Evolutionary conservation across 2,113 vertebrate genomes (phyloP).

Genomic region (Mirounga angustirostris): DNA sequence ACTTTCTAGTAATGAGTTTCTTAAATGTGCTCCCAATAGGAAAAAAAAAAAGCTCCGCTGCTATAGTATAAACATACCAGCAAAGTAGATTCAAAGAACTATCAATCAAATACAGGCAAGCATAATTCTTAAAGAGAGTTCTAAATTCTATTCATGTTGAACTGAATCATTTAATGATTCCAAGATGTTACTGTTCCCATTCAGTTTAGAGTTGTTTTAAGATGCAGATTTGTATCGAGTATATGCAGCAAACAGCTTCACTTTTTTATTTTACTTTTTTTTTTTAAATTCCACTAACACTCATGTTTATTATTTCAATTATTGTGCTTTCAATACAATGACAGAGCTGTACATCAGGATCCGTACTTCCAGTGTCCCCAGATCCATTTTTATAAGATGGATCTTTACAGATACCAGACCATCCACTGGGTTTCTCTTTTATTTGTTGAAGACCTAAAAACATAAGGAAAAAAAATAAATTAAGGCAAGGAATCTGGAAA

Average conservation of each 20-base stretch:
- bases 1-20: not conserved
- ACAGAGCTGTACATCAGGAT: conserved; percentile 96
- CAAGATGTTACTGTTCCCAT: conserved; percentile 8
- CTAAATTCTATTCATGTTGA: conserved; percentile 64
- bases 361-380: conserved; percentile 89
- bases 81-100: conserved; percentile 64
- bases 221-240: not conserved
- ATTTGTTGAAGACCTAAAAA: conserved; percentile 94
- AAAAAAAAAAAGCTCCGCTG: conserved; percentile 12
- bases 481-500: conserved; percentile 40
- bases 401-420: conserved; percentile 86
- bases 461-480: conserved; percentile 8
- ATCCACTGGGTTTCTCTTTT: conserved; percentile 92
- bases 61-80: conserved; percentile 64
- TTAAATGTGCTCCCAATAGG: conserved; percentile 51
- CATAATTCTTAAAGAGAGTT: conserved; percentile 66
- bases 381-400: conserved; percentile 87
- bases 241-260: conserved; percentile 38
- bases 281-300: conserved; percentile 91
- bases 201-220: conserved; percentile 54
- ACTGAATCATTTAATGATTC: not conserved
- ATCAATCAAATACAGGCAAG: conserved; percentile 72
- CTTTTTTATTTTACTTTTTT: not conserved
- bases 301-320: conserved; percentile 97
- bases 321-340: conserved; percentile 97